Conservation (phyloP, 2,888 invertebrate genomes). For the Acronicta psi region DNA sequence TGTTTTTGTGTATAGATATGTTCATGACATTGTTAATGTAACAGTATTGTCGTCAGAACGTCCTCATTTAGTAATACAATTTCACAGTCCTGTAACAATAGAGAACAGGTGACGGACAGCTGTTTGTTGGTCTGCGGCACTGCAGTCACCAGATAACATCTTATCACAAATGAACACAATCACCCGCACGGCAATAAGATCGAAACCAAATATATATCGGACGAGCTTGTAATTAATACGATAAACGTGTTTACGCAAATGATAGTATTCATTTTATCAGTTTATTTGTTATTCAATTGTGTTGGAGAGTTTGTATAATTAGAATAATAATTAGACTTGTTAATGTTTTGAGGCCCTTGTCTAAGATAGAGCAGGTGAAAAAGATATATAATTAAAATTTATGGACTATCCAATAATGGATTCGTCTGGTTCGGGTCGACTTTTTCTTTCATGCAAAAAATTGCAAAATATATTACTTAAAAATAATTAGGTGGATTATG, state of each 20-base stretch:
- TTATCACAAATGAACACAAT: conserved; percentile 66
- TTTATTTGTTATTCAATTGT: not conserved
- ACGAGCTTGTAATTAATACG: conserved; percentile 52
- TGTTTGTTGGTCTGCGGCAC: conserved; percentile 59
- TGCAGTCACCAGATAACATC: conserved; percentile 65
- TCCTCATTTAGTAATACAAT: conserved; percentile 51
- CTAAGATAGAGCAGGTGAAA: not conserved
- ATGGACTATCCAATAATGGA: too few relatives aligned
- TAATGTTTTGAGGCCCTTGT: not conserved
- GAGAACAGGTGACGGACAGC: conserved; percentile 64
- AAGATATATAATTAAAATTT: too few relatives aligned
- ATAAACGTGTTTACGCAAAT: conserved; percentile 49
- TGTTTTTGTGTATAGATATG: conserved; percentile 15
- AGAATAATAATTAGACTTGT: too few relatives aligned
- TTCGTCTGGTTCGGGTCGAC: too few relatives aligned
- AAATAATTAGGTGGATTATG: too few relatives aligned
- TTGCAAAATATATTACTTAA: too few relatives aligned
- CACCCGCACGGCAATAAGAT: conserved; percentile 64
- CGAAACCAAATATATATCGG: conserved; percentile 53
- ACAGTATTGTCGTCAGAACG: conserved; percentile 49
- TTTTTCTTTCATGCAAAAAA: too few relatives aligned
- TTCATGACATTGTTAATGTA: conserved; percentile 54
- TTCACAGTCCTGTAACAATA: conserved; percentile 48
- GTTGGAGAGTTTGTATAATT: too few relatives aligned
- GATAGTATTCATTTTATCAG: conserved; percentile 19